phyloP scores from a whole-genome alignment of 2,113 vertebrate species.

The Prionailurus bengalensis region DNA sequence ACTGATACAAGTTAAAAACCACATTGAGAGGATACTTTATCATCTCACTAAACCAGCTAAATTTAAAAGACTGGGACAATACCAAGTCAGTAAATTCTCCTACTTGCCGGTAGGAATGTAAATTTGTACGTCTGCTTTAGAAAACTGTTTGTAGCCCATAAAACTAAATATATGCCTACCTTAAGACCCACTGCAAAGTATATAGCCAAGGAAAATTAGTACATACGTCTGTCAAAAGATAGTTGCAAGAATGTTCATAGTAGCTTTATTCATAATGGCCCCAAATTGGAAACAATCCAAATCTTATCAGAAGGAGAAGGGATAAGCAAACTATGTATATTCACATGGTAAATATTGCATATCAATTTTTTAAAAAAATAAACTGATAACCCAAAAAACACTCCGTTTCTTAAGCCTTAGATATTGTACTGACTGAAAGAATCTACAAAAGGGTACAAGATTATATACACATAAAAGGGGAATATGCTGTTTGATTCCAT shows the following conservation, averaged over 20 bases:
- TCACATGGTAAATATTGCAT: neutral
- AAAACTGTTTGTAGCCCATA: neutral
- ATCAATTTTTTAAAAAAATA: neutral
- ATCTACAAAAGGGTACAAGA: neutral
- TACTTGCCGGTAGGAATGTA: neutral
- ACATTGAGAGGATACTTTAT: neutral
- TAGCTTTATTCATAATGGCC: constrained; percentile 1
- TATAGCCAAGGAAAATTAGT: constrained; percentile 24
- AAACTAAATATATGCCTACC: constrained; percentile 20
- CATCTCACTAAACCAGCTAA: neutral
- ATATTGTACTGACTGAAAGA: neutral
- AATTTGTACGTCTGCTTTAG: neutral
- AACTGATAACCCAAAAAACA: neutral
- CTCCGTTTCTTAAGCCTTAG: neutral
- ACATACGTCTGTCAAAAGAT: neutral
- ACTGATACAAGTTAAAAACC: constrained; percentile 39
- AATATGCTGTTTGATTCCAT: neutral
- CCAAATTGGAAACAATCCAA: neutral
- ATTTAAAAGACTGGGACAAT: neutral
- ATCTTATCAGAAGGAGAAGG: neutral
- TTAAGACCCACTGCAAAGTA: neutral
- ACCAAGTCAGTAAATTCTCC: neutral
- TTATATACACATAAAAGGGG: neutral
- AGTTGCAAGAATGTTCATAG: neutral
- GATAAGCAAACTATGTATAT: neutral